Conservation (phyloP, 2,888 invertebrate genomes). For the Hyppa rectilinea region DNA sequence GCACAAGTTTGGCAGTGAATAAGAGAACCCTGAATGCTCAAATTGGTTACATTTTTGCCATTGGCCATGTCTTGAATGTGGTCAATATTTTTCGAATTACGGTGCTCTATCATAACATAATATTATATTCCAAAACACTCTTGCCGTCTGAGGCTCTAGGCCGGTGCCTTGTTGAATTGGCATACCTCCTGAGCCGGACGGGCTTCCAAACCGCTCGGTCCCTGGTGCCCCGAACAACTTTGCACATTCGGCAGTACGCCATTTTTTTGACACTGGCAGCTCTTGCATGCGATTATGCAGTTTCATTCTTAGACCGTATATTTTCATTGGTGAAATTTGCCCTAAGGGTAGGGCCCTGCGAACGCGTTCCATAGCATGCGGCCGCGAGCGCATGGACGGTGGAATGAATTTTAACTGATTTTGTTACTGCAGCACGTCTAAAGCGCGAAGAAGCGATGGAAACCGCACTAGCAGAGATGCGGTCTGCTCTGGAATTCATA, state of each 20-base stretch:
- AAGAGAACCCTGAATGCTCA: neutral
- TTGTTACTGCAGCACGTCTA: slow-evolving; percentile 34
- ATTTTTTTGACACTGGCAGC: no score
- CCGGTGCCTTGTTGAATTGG: neutral
- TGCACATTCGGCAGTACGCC: neutral
- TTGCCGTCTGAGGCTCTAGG: neutral
- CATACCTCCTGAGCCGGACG: neutral
- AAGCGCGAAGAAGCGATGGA: slow-evolving; percentile 52
- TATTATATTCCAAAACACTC: neutral
- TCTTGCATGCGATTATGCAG: neutral
- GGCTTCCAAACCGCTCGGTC: neutral
- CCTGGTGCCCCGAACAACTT: neutral
- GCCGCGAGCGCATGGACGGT: neutral
- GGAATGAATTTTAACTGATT: neutral
- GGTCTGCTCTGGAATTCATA: slow-evolving; percentile 94
- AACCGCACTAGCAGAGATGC: slow-evolving; percentile 68
- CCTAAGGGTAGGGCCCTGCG: neutral
- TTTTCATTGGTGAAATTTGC: neutral
- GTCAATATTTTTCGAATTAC: neutral
- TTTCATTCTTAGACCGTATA: neutral
- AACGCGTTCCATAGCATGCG: neutral
- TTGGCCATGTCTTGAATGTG: neutral
- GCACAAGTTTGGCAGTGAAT: neutral
- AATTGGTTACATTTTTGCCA: neutral
- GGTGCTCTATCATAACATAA: neutral